Evolutionary conservation across 1,140 invertebrate species (phyloP), one percentile per base, ranked within the genome.

Genomic region (Achatina immaculata): DNA sequence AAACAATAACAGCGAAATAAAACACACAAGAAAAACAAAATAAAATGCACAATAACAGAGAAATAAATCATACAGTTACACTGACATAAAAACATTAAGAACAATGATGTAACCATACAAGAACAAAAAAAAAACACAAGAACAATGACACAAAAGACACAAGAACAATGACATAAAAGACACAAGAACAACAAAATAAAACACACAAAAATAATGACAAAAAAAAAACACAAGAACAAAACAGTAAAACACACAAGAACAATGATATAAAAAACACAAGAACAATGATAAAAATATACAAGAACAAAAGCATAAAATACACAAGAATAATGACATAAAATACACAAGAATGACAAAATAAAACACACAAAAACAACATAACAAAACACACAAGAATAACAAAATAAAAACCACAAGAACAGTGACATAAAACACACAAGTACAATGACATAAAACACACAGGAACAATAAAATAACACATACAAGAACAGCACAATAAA

Each of bases 351-450:
- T 11, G 19, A 48, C 7, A 48, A 48, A 48, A 48, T 11, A 48
- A 48, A 48, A 48, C 7, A 48, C 7, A 48, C 7, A 48, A 48
- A 48, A 48, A 48, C 7, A 48, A 48, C 7, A 48, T 11, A 48
- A 48, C 7, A 48, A 48, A 48, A 48, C 7, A 48, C 7, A 48
- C 7, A 48, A 48, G 19, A 48, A 48, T 11, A 48, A 48, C 7
- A 48, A 48, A 48, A 78, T 40, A 66, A 66, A 55, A 58, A 77
- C 7, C 21, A 77, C n/a, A 55, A 77, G 24, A 58, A 77, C 38
- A 6, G 58, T 40, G 34, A 62, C 6, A 77, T 58, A 16, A 58
- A 77, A 16, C 1, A 77, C 2, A 48, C 7, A 48, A 48, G 19
- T 11, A 48, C 7, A 48, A 48, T 11, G 19, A 48, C 7, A 48